Conservation (phyloP, 2,113 vertebrate genomes). For the Thalassarche chlororhynchos region DNA sequence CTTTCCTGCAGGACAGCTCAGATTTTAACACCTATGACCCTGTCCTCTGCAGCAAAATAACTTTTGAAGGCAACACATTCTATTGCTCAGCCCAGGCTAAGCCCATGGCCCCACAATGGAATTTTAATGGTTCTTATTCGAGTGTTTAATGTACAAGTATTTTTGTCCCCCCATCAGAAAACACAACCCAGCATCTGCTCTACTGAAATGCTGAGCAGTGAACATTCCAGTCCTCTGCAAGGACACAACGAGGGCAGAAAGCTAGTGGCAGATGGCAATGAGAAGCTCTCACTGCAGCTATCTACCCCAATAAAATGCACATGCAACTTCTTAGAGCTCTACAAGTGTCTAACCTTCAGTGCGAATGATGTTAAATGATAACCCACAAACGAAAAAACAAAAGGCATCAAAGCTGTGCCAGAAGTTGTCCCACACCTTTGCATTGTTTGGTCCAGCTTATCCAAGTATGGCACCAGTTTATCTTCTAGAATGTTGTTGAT, state of each 20-base stretch:
- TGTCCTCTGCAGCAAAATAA: neutral
- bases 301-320: neutral
- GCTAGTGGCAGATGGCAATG: neutral
- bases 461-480: conserved; percentile 78
- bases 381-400: neutral
- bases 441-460: conserved; percentile 83
- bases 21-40: neutral
- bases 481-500: conserved; percentile 97
- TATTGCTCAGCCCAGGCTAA: neutral
- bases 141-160: neutral
- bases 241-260: neutral
- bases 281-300: neutral
- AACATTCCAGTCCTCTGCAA: neutral
- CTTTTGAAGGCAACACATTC: neutral
- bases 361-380: neutral
- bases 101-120: neutral
- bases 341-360: neutral
- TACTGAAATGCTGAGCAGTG: neutral
- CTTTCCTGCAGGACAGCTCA: neutral
- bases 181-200: neutral
- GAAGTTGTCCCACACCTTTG: conserved; percentile 77
- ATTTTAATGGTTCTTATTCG: neutral
- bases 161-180: neutral
- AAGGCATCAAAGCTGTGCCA: neutral
- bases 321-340: neutral